A percentile compares a stretch with the other conserved stretches of the same genome.
These are phyloP conservation scores for Dinocampus coccinellae DNA, from an alignment of 2,888 invertebrate genomes.

Conservation along the genomic window DNA sequence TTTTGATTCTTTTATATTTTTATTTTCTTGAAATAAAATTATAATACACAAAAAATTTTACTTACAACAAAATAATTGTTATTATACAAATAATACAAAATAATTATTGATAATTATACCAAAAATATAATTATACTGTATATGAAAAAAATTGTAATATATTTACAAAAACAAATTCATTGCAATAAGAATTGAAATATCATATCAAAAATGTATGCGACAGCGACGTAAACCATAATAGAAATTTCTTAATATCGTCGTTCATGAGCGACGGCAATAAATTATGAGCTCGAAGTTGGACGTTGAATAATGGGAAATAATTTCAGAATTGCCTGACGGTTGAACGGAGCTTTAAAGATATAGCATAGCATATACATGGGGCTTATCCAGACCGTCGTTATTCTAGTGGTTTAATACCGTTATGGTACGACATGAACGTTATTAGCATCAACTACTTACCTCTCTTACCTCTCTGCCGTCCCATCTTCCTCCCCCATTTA, in stretches of 20 bases:
- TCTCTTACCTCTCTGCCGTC: slow-evolving; percentile 46
- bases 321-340: slow-evolving; percentile 41
- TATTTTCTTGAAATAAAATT: no score
- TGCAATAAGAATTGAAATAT: slow-evolving; percentile 24
- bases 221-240: slow-evolving; percentile 21
- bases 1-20: no score
- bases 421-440: slow-evolving; percentile 62
- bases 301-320: slow-evolving; percentile 41
- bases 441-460: slow-evolving; percentile 61
- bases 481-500: slow-evolving; percentile 45
- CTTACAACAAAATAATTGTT: no score
- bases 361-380: slow-evolving; percentile 38
- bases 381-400: slow-evolving; percentile 56
- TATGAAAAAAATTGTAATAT: no score
- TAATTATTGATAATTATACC: no score
- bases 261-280: slow-evolving; percentile 39
- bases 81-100: no score
- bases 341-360: slow-evolving; percentile 42
- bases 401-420: slow-evolving; percentile 63
- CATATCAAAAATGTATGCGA: slow-evolving; percentile 28
- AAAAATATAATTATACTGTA: no score
- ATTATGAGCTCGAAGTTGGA: slow-evolving; percentile 39
- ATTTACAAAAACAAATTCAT: slow-evolving; percentile 1
- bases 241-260: slow-evolving; percentile 40
- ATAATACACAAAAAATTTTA: no score